phyloP scores from a whole-genome alignment of 2,888 invertebrate species.

The Himalopsyche tibetana region DNA sequence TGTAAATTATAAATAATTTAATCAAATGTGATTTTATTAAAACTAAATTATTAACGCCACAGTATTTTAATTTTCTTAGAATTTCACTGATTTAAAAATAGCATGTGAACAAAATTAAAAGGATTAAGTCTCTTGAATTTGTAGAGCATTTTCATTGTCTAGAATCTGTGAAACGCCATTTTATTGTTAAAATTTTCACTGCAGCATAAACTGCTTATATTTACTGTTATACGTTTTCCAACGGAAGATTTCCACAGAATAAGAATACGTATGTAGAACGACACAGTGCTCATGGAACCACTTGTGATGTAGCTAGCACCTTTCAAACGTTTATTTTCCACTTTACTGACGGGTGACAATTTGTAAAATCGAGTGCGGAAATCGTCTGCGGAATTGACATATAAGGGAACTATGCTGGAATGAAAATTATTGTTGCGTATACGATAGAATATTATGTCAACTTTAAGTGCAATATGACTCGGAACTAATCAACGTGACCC shows the following conservation, averaged over 20 bases:
- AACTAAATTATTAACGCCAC: too few species aligned
- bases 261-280: background rate
- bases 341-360: conserved; percentile 41
- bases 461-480: too few species aligned
- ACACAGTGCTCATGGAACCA: conserved; percentile 6
- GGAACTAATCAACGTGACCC: too few species aligned
- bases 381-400: conserved; percentile 22
- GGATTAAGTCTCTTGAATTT: too few species aligned
- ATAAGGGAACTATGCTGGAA: background rate
- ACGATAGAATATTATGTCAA: too few species aligned
- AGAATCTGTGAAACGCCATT: background rate
- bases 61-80: too few species aligned
- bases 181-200: too few species aligned
- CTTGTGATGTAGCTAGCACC: conserved; percentile 14
- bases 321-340: conserved; percentile 31
- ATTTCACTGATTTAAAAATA: too few species aligned
- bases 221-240: background rate
- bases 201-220: too few species aligned
- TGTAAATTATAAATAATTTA: too few species aligned
- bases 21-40: too few species aligned
- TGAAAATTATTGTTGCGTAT: background rate
- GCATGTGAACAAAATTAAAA: too few species aligned
- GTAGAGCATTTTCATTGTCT: background rate
- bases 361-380: conserved; percentile 20
- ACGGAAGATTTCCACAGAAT: background rate